phyloP scores from a whole-genome alignment of 1,140 invertebrate species.

The Maconellicoccus hirsutus region DNA sequence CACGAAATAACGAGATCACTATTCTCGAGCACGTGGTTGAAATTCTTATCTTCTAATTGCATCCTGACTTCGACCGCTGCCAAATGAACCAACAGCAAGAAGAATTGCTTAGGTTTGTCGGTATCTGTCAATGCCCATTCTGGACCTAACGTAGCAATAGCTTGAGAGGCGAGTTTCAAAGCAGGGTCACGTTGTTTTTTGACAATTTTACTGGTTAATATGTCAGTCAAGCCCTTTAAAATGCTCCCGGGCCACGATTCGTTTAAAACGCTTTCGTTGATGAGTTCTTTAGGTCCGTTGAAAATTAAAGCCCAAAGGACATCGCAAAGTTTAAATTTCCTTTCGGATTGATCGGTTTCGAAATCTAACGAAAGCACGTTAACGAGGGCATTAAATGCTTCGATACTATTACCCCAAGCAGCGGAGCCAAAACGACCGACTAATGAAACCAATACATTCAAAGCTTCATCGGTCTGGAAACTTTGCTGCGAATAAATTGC shows the following conservation, averaged over 20 bases:
- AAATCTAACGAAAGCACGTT: constrained; percentile 76
- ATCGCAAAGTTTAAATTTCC: constrained; percentile 73
- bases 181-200: constrained; percentile 78
- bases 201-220: constrained; percentile 72
- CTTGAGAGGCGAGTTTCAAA: constrained; percentile 63
- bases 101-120: constrained; percentile 66
- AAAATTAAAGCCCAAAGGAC: constrained; percentile 60
- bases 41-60: constrained; percentile 68
- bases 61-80: constrained; percentile 84
- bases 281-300: constrained; percentile 52
- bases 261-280: constrained; percentile 44
- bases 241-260: constrained; percentile 68
- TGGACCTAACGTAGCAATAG: constrained; percentile 67
- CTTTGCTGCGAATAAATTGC: constrained; percentile 73
- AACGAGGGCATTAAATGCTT: constrained; percentile 66
- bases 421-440: constrained; percentile 51
- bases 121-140: constrained; percentile 70
- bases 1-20: constrained; percentile 66
- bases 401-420: constrained; percentile 59
- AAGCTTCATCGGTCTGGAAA: constrained; percentile 73
- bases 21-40: constrained; percentile 63
- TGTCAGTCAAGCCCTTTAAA: constrained; percentile 63
- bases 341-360: constrained; percentile 69
- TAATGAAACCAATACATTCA: constrained; percentile 61
- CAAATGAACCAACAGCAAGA: constrained; percentile 70